Evolutionary conservation across 2,113 vertebrate species (phyloP).

Genomic region (Gymnocephalus cernua): DNA sequence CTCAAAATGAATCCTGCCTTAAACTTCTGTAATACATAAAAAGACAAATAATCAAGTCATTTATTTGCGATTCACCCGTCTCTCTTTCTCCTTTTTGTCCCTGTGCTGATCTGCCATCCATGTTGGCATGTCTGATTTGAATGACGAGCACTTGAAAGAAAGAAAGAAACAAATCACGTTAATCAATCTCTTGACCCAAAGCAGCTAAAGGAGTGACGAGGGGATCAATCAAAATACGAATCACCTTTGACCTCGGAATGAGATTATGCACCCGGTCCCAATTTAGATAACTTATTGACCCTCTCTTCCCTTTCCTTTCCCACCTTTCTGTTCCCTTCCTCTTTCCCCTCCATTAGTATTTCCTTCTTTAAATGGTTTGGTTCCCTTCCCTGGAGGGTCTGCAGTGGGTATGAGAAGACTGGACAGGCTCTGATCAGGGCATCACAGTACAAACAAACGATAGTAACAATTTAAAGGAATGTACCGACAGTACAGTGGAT

Average conservation of each 20-base stretch:
- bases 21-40: neutral
- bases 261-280: constrained; percentile 22
- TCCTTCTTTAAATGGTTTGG: constrained; percentile 5
- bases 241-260: constrained; percentile 17
- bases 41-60: constrained; percentile 31
- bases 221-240: constrained; percentile 47
- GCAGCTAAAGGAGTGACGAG: constrained; percentile 35
- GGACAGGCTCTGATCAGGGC: constrained; percentile 30
- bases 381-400: constrained; percentile 45
- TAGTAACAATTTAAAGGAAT: neutral
- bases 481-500: neutral
- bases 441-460: neutral
- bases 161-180: neutral
- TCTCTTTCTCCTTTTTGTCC: constrained; percentile 4
- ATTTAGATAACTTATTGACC: neutral
- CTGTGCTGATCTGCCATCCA: neutral
- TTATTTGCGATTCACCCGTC: neutral
- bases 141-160: constrained; percentile 23
- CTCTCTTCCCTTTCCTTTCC: too few relatives aligned
- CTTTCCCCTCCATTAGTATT: constrained; percentile 6
- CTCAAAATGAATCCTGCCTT: neutral
- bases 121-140: neutral
- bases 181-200: constrained; percentile 53
- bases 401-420: constrained; percentile 63
- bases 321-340: too few relatives aligned